phyloP scores from a whole-genome alignment of 2,113 vertebrate species.

The Thalassarche chlororhynchos region DNA sequence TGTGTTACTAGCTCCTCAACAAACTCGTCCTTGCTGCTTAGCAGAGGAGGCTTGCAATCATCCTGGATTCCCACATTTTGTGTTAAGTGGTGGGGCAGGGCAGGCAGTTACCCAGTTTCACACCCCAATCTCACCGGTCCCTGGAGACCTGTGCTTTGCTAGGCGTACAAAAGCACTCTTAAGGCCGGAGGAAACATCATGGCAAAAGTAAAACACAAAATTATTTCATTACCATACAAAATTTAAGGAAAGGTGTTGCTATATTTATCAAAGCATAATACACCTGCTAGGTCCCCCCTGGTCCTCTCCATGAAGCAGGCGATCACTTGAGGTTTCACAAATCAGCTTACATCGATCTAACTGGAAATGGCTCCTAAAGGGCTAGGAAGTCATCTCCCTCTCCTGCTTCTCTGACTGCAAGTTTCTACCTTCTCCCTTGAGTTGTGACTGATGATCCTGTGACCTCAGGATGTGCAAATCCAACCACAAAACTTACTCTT shows the following conservation, averaged over 20 bases:
- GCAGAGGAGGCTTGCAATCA: background rate
- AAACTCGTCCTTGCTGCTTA: background rate
- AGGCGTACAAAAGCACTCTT: background rate
- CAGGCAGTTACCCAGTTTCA: background rate
- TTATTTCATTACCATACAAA: background rate
- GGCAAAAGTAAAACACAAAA: background rate
- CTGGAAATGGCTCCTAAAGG: background rate
- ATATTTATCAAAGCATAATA: background rate
- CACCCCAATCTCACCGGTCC: accelerated
- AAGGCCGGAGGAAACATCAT: background rate
- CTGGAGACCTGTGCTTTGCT: background rate
- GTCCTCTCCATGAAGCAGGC: background rate
- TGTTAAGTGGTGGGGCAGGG: background rate
- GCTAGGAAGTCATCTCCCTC: background rate
- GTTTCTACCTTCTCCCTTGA: background rate
- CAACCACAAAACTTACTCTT: background rate
- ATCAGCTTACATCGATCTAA: accelerated
- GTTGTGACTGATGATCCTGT: background rate
- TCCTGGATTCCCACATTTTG: background rate
- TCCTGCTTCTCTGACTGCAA: background rate
- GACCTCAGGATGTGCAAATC: background rate
- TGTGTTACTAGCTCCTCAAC: background rate
- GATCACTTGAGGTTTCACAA: background rate
- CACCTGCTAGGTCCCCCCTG: too few relatives aligned
- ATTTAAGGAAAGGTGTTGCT: background rate